These are phyloP conservation scores for Selene dorsalis DNA, from an alignment of 2,797 vertebrate genomes.

Conservation along the genomic window DNA sequence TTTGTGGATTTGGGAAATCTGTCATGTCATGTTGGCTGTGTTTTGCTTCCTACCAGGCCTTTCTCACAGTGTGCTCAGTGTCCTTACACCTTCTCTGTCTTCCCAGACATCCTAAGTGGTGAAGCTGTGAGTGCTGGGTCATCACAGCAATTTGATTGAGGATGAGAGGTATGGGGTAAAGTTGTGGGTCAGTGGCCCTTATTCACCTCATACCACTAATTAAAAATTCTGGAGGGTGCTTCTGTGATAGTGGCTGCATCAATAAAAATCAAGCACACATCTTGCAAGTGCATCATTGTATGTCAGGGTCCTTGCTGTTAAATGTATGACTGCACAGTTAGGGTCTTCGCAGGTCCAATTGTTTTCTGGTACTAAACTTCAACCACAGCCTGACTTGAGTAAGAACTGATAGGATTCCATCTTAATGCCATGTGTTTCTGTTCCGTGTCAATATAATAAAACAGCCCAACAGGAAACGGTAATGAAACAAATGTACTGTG, in stretches of 20 bases:
- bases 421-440: background rate
- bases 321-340: slow-evolving; percentile 13
- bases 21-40: slow-evolving; percentile 25
- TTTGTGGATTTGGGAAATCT: slow-evolving; percentile 26
- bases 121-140: slow-evolving; percentile 57
- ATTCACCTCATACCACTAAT: slow-evolving; percentile 28
- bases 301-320: slow-evolving; percentile 15
- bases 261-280: background rate
- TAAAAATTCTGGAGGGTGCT: slow-evolving; percentile 20
- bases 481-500: background rate
- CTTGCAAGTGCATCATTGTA: background rate
- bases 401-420: background rate
- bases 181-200: background rate
- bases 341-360: slow-evolving; percentile 12
- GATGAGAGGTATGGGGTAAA: slow-evolving; percentile 21
- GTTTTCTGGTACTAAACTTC: background rate
- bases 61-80: slow-evolving; percentile 19
- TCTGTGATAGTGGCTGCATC: slow-evolving; percentile 2
- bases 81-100: slow-evolving; percentile 37
- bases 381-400: background rate
- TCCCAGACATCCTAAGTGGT: slow-evolving; percentile 35
- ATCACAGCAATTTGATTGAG: slow-evolving; percentile 31
- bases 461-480: too few relatives aligned
- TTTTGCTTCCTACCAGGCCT: slow-evolving; percentile 16
- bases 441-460: background rate